Conservation (phyloP, 2,797 vertebrate genomes). For the Saxicola maurus region DNA sequence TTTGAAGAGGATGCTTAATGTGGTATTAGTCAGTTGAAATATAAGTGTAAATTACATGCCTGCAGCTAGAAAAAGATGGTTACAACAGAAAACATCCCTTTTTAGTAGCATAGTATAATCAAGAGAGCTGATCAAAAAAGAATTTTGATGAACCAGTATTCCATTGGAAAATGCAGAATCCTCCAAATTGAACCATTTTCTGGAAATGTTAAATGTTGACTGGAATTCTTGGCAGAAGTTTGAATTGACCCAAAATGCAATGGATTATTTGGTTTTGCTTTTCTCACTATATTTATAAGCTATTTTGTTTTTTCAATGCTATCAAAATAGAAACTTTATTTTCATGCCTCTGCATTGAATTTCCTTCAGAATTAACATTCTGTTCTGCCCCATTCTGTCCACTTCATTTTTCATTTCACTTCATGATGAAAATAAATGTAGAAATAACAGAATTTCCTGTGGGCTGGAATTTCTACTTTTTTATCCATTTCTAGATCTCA, state of each 20-base stretch:
- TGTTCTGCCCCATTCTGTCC: not conserved
- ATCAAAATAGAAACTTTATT: constrained; percentile 30
- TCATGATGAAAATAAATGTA: constrained; percentile 33
- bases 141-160: constrained; percentile 37
- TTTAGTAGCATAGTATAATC: constrained; percentile 43
- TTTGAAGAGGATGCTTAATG: constrained; percentile 55
- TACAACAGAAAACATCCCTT: constrained; percentile 48
- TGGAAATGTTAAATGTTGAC: constrained; percentile 19
- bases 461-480: not conserved
- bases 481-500: not conserved
- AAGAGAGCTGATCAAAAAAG: constrained; percentile 44
- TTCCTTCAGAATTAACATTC: constrained; percentile 40
- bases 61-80: constrained; percentile 60
- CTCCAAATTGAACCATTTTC: constrained; percentile 36
- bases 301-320: not conserved
- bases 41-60: constrained; percentile 63
- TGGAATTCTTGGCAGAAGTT: constrained; percentile 29
- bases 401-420: constrained; percentile 23
- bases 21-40: constrained; percentile 55
- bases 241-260: constrained; percentile 16
- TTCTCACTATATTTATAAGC: constrained; percentile 38
- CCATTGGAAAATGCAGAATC: constrained; percentile 31
- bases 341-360: not conserved
- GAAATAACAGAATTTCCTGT: constrained; percentile 24
- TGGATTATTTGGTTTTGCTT: constrained; percentile 14